These are phyloP conservation scores for Tricholauxania praeusta DNA, from an alignment of 2,888 invertebrate genomes.

Conservation along the genomic window DNA sequence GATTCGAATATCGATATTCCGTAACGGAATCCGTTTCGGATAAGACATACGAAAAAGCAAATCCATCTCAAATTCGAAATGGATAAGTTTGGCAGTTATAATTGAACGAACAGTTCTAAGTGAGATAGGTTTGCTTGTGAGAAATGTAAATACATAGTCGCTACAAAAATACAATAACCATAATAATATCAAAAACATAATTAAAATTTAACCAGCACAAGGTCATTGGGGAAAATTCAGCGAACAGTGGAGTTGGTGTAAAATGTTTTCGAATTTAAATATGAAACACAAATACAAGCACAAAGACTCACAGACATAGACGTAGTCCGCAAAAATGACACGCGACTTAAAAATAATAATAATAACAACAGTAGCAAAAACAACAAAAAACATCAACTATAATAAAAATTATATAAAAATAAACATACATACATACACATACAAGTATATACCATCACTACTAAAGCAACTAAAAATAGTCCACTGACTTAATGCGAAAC, in stretches of 20 bases:
- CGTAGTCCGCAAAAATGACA: slow-evolving; percentile 6
- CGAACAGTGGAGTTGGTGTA: neutral
- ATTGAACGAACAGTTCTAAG: too few relatives aligned
- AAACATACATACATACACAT: too few relatives aligned
- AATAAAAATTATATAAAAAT: too few relatives aligned
- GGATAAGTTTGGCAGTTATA: too few relatives aligned
- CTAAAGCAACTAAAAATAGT: neutral
- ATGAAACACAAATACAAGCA: neutral
- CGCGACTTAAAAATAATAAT: neutral
- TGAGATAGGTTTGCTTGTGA: too few relatives aligned
- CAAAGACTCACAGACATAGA: neutral
- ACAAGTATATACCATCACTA: neutral
- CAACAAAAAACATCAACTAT: neutral
- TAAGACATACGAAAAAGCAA: too few relatives aligned
- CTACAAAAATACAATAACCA: neutral
- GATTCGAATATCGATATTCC: too few relatives aligned
- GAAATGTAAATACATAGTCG: too few relatives aligned
- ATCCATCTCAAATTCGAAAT: too few relatives aligned
- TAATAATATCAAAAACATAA: neutral
- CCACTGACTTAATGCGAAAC: neutral
- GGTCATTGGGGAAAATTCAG: slow-evolving; percentile 12
- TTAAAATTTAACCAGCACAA: neutral
- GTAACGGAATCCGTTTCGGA: too few relatives aligned
- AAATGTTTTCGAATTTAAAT: neutral
- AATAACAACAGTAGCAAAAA: neutral